Evolutionary conservation across 37 sponge, comb jelly and placozoan genomes (phyloP), one percentile per base, ranked within the genome.

Genomic region (Bolinopsis microptera): DNA sequence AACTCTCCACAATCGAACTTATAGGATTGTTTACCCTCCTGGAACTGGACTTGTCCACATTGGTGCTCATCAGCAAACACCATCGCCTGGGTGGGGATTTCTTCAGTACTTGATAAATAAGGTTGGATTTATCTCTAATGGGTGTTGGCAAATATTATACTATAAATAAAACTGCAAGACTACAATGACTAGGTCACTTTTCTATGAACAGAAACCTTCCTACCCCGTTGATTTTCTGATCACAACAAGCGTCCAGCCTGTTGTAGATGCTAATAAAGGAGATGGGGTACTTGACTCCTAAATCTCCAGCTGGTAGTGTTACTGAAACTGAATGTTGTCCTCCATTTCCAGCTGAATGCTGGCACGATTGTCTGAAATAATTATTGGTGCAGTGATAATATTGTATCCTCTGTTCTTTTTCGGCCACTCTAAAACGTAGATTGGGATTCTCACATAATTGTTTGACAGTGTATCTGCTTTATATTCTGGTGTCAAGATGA

Each of bases 1-100:
- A 24, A 8, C 18, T 28, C 75, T 8, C 31, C 31, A 72, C 75
- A 72, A n/a, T 72, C 75, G 18, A 72, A 72, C 31, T 8, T 30
- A n/a, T 72, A 72, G 31, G 26, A 3, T n/a, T n/a, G 26, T 5
- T n/a, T 5, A 23, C 75, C 75, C 75, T 72, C 75, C 5, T 28
- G 2, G 75, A 72, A 72, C 75, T 72, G 26, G 75, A 72, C 31
- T n/a, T 72, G 75, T 72, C 75, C 75, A 72, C 75, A 72, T n/a
- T 72, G 75, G 26, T n/a, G 26, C 27, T 72, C 75, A 72, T 72
- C 75, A n/a, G 31, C 75, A n/a, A 23, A 72, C 5, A 72, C 31
- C 75, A 28, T 72, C 31, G 75, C 75, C 75, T 72, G 31, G 13
- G 61, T 48, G 61, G 61, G 13, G n/a, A n/a, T n/a, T n/a, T n/a